A percentile compares a stretch with the other conserved stretches of the same genome.
phyloP scores from a whole-genome alignment of 2,888 invertebrate species.

The Acronicta leporina region DNA sequence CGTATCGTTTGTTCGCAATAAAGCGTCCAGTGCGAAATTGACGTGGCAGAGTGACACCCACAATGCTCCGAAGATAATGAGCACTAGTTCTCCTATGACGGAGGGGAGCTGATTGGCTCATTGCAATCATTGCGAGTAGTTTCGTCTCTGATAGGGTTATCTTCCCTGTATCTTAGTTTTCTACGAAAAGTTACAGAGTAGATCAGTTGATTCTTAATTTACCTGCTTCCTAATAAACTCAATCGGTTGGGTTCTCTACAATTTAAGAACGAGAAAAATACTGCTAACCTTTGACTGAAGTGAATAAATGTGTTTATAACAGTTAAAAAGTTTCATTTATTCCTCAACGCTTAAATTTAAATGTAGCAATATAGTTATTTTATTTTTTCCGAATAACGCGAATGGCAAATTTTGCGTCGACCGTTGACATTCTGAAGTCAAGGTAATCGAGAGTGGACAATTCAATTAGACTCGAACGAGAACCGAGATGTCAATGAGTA shows the following conservation, averaged over 20 bases:
- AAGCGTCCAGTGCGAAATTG: neutral
- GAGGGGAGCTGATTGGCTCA: neutral
- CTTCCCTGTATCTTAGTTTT: neutral
- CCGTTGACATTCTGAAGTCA: constrained; percentile 35
- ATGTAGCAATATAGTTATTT: neutral
- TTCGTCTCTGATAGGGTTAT: neutral
- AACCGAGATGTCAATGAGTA: constrained; percentile 8
- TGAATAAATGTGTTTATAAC: neutral
- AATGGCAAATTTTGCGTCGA: constrained; percentile 5
- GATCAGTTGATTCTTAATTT: no score
- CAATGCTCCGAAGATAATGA: neutral
- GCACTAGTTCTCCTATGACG: neutral
- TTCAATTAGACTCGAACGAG: constrained; percentile 13
- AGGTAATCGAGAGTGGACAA: constrained; percentile 26
- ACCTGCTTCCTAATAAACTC: no score
- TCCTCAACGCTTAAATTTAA: neutral
- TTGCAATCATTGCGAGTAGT: neutral
- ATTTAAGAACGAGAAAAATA: no score
- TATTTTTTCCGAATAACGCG: neutral
- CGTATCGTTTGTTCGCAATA: no score
- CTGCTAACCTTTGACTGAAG: neutral
- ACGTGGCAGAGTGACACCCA: neutral
- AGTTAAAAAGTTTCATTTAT: neutral
- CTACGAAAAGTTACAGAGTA: no score
- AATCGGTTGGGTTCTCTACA: no score